Base-by-base conservation (phyloP, 1,140 invertebrate species). In the Drosophila ohnishii region DNA sequence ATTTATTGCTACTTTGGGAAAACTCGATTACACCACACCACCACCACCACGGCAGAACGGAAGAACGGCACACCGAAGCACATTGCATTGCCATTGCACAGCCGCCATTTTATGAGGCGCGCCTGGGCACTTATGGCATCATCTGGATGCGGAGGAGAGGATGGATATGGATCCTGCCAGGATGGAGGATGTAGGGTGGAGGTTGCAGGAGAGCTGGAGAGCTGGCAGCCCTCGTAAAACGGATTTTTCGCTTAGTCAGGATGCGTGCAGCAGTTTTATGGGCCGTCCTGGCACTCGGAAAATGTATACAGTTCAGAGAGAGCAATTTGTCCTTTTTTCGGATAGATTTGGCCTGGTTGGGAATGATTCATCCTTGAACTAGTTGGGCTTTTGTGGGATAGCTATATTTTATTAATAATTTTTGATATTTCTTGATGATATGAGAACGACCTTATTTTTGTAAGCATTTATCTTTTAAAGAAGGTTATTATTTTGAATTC, bases 1-100 rank as follows among this genome's bases (percentile, higher is more conserved):
- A 90, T 90, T 90, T 90, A 90, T 86, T 86, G 79, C 76, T 82
- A 83, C 82, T 86, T 86, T 80, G 87, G 80, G 65, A 78, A 86
- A 90, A 90, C 79, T 90, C 86, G 79, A 90, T 90, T 90, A 86
- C 76, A 73, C 65, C 62, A 42, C 19, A 39, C 42, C 34, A 34
- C 63, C 59, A 60, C 44, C 45, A 28, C 22, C 32, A 48, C 28
- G 25, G 47, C 28, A 51, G 50, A 13, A 47, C 8, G 8, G 22
- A 3, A n/a, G 22, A 48, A 51, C n/a, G 13, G 16, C 11, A 11
- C 55, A 19, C 56, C n/a, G 30, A 30, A 22, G 47, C 57, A 45
- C 75, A 56, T 22, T 72, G 55, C 67, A 64, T n/a, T 67, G 64
- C 67, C 67, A 75, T 59, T 73, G 66, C 74, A 55, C 61, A 71